Base-by-base conservation (phyloP, 2,113 vertebrate genomes). In the Alethe diademata region DNA sequence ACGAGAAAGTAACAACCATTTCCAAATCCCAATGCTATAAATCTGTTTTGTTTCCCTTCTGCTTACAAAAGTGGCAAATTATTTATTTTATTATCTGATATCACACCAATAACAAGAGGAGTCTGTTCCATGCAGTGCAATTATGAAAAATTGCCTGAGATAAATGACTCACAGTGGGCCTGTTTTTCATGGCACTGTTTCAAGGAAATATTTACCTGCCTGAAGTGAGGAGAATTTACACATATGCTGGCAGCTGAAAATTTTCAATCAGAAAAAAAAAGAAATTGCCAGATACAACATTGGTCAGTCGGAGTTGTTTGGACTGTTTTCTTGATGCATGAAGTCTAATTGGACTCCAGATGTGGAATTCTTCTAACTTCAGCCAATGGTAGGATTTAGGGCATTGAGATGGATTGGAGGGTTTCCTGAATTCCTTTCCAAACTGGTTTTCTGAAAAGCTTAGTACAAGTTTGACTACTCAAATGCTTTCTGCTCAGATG, bases 41-140 rank as follows among this genome's bases (percentile, higher is more conserved):
- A 95, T 91, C 75, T 92, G 67, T 75, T 93, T 90, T 90, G 72
- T 76, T 96, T 93, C 72, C 65, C 42, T 92, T 86, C 92, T 96
- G 86, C 65, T 95, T 81, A 56, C 45, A 86, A 80, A 96, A 92
- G 66, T 94, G 75, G 92, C 72, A 95, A 92, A 85, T 97, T 95
- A 93, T 96, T 95, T 97, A 92, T 96, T 96, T 94, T 94, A 94
- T 95, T 96, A 91, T 94, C 71, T 75, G 43, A 66, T 95, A 95
- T 92, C 64, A 65, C 58, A 88, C 90, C 85, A 96, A 69, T 94
- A 96, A 94, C 67, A 94, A 94, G 86, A 86, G 50, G 31, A 93
- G 25, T 43, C 70, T 92, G 91, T 89, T 93, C 86, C 70, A 50
- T 89, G 66, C 78, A 94, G 79, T 83, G 83, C 95, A 97, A 95